Percentiles rank a stretch among this genome's conserved stretches.
Evolutionary conservation across 2,797 vertebrate species (phyloP).

Genomic region (Chrysolophus pictus): DNA sequence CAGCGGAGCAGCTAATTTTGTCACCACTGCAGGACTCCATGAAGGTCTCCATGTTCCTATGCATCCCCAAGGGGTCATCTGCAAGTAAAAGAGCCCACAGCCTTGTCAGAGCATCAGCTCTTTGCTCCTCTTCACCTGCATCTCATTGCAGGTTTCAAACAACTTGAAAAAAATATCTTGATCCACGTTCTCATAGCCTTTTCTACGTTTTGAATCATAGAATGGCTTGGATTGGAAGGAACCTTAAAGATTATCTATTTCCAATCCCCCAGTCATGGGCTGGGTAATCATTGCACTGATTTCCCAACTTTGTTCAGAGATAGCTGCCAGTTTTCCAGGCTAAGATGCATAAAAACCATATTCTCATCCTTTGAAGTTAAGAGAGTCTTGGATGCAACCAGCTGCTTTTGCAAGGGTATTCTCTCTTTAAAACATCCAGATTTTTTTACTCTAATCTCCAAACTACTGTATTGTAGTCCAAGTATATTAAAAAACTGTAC

Average conservation of each 20-base stretch:
- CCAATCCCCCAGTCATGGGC: background rate
- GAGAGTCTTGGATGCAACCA: background rate
- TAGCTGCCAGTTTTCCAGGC: background rate
- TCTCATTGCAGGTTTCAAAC: background rate
- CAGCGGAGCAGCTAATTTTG: constrained; percentile 83
- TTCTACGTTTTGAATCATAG: background rate
- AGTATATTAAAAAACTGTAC: background rate
- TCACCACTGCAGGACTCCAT: constrained; percentile 85
- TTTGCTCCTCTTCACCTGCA: background rate
- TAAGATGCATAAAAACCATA: background rate
- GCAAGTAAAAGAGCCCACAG: background rate
- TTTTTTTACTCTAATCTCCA: background rate
- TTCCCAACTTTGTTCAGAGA: background rate
- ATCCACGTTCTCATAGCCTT: accelerated
- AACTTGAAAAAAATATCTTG: background rate
- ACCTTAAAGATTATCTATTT: background rate
- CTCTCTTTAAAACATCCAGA: background rate
- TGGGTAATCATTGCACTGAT: background rate
- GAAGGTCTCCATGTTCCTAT: constrained; percentile 78
- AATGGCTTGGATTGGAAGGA: background rate
- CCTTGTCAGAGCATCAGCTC: background rate
- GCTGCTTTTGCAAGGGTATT: background rate
- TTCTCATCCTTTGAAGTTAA: background rate
- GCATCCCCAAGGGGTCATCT: constrained; percentile 76
- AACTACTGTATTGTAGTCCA: background rate